Conservation (phyloP, 1,140 invertebrate species). For the Euglossa dilemma region DNA sequence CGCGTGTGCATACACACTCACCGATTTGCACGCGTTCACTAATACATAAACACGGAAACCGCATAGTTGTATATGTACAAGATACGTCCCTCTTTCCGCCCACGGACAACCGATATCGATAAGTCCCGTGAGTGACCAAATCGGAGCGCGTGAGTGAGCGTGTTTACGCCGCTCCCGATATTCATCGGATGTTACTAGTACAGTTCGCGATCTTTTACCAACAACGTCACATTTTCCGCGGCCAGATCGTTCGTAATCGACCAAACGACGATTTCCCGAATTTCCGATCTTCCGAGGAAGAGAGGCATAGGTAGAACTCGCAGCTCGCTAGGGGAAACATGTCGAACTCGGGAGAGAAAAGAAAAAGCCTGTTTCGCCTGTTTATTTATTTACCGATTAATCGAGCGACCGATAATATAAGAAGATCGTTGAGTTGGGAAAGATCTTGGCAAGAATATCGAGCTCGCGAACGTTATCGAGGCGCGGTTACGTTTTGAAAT, state of each 20-base stretch:
- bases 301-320: no score
- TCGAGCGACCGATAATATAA: not conserved
- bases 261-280: no score
- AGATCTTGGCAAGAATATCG: not conserved
- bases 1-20: not conserved
- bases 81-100: constrained; percentile 43
- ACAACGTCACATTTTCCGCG: not conserved
- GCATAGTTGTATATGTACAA: constrained; percentile 1
- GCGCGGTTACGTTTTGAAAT: not conserved
- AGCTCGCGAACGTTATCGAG: not conserved
- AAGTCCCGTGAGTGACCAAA: constrained; percentile 46
- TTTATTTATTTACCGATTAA: no score
- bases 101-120: constrained; percentile 48
- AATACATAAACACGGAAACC: not conserved
- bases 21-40: not conserved
- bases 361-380: no score
- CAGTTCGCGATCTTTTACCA: not conserved
- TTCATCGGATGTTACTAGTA: not conserved
- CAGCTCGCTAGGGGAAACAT: no score
- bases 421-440: not conserved
- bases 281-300: no score
- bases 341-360: no score
- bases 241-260: not conserved
- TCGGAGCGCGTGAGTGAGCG: constrained; percentile 27
- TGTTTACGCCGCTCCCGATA: constrained; percentile 18